Percentiles rank a stretch among this genome's conserved stretches.
phyloP scores from a whole-genome alignment of 2,888 invertebrate species.

The Melanostoma mellinum region DNA sequence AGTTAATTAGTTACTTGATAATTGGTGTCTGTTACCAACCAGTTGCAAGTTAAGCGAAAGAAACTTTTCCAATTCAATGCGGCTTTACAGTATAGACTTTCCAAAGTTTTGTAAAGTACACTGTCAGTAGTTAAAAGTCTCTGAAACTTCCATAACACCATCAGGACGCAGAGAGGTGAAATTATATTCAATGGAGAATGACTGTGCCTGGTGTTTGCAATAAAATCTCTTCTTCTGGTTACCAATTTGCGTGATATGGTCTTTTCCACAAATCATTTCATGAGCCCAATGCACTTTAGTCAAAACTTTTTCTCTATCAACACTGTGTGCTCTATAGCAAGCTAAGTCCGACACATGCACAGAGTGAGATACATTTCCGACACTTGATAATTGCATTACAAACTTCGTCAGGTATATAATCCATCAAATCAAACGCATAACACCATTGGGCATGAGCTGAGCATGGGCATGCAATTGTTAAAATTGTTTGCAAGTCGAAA shows the following conservation, averaged over 20 bases:
- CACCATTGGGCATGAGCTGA: conserved; percentile 10
- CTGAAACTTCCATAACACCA: conserved; percentile 1
- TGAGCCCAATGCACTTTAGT: conserved; percentile 7
- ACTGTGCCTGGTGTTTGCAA: conserved; percentile 63
- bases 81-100: conserved; percentile 56
- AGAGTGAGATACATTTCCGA: conserved; percentile 60
- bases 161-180: conserved; percentile 2
- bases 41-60: conserved; percentile 34
- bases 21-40: conserved; percentile 62
- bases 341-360: not conserved
- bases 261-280: conserved; percentile 35
- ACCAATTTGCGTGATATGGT: conserved; percentile 61
- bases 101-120: conserved; percentile 42
- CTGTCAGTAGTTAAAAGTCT: conserved; percentile 23
- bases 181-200: conserved; percentile 26
- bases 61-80: conserved; percentile 65
- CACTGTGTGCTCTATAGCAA: conserved; percentile 27
- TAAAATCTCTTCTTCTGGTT: conserved; percentile 34
- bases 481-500: conserved; percentile 17
- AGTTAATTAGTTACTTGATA: conserved; percentile 58
- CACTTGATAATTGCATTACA: conserved; percentile 72
- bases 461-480: not conserved
- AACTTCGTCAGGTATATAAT: conserved; percentile 63
- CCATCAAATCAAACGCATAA: conserved; percentile 58
- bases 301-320: conserved; percentile 4